phyloP scores from a whole-genome alignment of 2,797 vertebrate genomes.

The Falco rusticolus region DNA sequence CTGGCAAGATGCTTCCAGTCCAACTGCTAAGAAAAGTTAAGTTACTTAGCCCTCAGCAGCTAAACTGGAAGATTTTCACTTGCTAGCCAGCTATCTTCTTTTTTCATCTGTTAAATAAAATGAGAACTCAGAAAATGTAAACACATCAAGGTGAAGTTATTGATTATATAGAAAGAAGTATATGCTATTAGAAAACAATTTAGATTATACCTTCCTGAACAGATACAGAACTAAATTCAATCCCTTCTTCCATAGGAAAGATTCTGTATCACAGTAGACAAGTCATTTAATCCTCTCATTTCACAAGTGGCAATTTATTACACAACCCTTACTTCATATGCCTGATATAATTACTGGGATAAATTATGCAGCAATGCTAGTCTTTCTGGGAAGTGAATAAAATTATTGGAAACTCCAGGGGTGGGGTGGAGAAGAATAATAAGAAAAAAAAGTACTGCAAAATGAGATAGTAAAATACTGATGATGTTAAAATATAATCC shows the following conservation, averaged over 20 bases:
- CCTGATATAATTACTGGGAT: background rate
- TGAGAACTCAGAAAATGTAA: background rate
- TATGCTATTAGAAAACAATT: background rate
- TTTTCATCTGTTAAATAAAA: background rate
- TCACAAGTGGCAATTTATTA: background rate
- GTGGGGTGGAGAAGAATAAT: background rate
- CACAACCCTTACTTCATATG: background rate
- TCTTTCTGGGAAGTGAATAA: background rate
- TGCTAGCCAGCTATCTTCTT: background rate
- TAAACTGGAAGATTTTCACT: background rate
- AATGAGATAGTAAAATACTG: background rate
- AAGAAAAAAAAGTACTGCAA: background rate
- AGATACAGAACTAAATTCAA: background rate
- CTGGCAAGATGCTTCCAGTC: background rate
- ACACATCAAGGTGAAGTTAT: background rate
- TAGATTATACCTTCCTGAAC: background rate
- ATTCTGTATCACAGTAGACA: background rate
- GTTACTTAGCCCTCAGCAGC: background rate
- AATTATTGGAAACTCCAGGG: background rate
- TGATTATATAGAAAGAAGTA: background rate
- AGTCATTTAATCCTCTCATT: background rate
- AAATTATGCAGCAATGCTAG: background rate
- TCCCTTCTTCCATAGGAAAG: background rate
- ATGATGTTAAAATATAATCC: background rate
- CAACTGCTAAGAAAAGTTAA: background rate